Conservation (phyloP, 2,113 vertebrate species). For the Pantherophis guttatus region DNA sequence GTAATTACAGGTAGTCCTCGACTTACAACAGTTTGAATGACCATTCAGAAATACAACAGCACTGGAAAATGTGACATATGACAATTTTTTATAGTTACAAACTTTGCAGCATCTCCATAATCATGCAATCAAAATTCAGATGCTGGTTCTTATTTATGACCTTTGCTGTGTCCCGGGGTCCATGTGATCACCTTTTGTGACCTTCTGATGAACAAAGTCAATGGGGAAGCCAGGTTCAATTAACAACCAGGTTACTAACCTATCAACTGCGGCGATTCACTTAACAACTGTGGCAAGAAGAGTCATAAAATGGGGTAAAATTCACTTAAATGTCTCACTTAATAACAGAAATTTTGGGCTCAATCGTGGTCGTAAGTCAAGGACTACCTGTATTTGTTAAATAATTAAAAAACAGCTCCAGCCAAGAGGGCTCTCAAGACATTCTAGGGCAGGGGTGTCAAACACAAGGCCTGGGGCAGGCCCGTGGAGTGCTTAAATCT, state of each 20-base stretch:
- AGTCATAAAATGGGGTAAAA: background rate
- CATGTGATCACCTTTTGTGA: background rate
- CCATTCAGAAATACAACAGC: background rate
- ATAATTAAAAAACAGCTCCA: background rate
- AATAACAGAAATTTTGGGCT: background rate
- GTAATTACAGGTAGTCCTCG: background rate
- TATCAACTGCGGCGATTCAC: background rate
- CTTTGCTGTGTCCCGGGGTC: background rate
- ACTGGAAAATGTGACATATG: background rate
- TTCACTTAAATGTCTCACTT: background rate
- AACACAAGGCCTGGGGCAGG: too few relatives aligned
- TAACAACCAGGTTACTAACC: background rate
- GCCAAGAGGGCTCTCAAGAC: background rate
- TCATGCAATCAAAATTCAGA: background rate
- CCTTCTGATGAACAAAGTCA: background rate
- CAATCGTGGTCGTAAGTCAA: background rate
- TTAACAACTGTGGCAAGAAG: background rate
- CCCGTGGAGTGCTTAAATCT: too few relatives aligned
- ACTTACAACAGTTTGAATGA: background rate
- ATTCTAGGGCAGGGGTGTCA: background rate
- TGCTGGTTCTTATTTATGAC: background rate
- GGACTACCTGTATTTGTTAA: background rate
- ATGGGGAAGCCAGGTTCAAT: background rate
- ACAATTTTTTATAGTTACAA: background rate
- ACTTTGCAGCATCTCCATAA: background rate